Evolutionary conservation across 2,888 invertebrate genomes (phyloP).

Genomic region (Drosophila multiciliata): DNA sequence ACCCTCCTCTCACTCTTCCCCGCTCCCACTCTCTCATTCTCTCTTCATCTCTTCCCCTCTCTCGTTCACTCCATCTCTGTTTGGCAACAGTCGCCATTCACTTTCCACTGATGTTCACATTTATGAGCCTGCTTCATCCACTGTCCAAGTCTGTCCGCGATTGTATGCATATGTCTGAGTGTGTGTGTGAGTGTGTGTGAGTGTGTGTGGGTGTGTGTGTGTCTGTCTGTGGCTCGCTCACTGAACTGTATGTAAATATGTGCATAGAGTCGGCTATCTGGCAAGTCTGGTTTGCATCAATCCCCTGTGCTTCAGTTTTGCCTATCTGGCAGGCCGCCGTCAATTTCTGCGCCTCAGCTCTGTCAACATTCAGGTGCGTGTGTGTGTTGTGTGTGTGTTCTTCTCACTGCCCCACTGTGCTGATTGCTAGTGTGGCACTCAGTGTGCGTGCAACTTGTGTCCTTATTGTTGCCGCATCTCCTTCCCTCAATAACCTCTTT

Average conservation of each 20-base stretch:
- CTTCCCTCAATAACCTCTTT: neutral
- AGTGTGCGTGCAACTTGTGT: slow-evolving; percentile 56
- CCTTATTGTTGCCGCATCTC: slow-evolving; percentile 50
- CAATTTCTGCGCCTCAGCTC: slow-evolving; percentile 8
- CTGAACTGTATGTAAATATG: slow-evolving; percentile 77
- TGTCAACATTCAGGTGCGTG: slow-evolving; percentile 23
- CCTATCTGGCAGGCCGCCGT: slow-evolving; percentile 42
- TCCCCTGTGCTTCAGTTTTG: slow-evolving; percentile 1
- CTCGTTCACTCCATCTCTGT: slow-evolving; percentile 18
- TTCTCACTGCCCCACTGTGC: slow-evolving; percentile 10
- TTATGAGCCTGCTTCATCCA: slow-evolving; percentile 36
- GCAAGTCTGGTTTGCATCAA: slow-evolving; percentile 18
- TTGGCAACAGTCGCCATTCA: slow-evolving; percentile 57
- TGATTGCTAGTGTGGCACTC: slow-evolving; percentile 55
- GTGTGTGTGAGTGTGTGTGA: neutral
- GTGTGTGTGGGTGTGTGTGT: slow-evolving; percentile 4
- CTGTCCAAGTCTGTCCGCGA: slow-evolving; percentile 7
- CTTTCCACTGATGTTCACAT: slow-evolving; percentile 68
- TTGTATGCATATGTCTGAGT: neutral
- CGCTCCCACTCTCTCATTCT: no score
- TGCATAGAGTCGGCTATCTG: slow-evolving; percentile 58
- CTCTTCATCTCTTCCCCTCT: neutral
- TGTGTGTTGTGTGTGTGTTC: slow-evolving; percentile 18
- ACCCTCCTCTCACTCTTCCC: neutral
- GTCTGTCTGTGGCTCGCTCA: slow-evolving; percentile 50